phyloP scores from a whole-genome alignment of 1,140 invertebrate genomes.

The Camponotus vicinus region DNA sequence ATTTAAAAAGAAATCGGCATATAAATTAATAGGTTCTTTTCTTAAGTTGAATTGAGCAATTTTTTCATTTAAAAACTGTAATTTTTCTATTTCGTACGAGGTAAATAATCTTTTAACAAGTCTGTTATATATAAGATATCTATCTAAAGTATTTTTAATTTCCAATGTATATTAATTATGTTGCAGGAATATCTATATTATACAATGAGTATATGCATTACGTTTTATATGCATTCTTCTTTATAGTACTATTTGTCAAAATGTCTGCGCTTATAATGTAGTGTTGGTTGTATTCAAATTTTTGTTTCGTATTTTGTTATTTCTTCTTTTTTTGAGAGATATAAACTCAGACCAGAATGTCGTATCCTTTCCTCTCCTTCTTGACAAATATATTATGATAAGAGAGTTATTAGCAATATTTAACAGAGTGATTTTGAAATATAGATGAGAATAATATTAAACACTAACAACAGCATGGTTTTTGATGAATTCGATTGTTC shows the following conservation, averaged over 20 bases:
- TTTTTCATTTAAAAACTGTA: not conserved
- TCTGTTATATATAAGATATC: constrained; percentile 1
- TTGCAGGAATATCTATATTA: not conserved
- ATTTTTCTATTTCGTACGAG: not conserved
- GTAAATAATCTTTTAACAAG: not conserved
- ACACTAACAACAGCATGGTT: constrained; percentile 79
- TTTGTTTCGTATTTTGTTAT: constrained; percentile 37
- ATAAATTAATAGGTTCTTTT: not conserved
- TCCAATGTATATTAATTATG: not conserved
- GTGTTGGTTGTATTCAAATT: constrained; percentile 54
- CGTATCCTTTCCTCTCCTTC: constrained; percentile 15
- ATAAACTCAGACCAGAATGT: constrained; percentile 22
- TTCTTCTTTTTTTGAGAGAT: constrained; percentile 12
- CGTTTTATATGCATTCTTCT: constrained; percentile 11
- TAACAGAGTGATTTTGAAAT: constrained; percentile 59
- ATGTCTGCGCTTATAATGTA: constrained; percentile 59
- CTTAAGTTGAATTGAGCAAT: too few species aligned
- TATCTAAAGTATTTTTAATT: not conserved
- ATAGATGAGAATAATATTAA: constrained; percentile 64
- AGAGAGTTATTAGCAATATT: constrained; percentile 35
- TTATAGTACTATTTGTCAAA: constrained; percentile 42
- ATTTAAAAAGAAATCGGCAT: not conserved
- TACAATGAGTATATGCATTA: constrained; percentile 26
- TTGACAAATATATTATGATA: constrained; percentile 33
- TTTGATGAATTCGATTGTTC: constrained; percentile 55